Percentiles rank a stretch among this genome's conserved stretches.
phyloP scores from a whole-genome alignment of 92 coral and sea anemone species.

The Actinernus sp. region DNA sequence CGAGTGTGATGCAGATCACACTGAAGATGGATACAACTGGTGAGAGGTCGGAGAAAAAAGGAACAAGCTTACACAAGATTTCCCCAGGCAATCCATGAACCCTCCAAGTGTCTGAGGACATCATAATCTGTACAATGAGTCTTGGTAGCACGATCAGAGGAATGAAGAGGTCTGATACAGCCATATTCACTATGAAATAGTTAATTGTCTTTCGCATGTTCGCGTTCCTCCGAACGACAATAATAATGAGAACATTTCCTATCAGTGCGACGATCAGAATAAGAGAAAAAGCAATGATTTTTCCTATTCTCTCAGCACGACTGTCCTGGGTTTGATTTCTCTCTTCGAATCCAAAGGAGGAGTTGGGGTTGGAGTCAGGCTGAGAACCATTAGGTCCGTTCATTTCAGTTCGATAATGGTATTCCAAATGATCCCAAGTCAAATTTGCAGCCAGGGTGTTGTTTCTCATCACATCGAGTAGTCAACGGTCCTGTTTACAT shows the following conservation, averaged over 20 bases:
- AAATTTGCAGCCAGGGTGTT: too few relatives aligned
- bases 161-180: slow-evolving; percentile 17
- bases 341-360: too few relatives aligned
- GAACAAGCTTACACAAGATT: slow-evolving; percentile 17
- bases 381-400: too few relatives aligned
- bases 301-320: slow-evolving; percentile 4
- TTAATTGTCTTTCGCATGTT: slow-evolving; percentile 33
- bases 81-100: slow-evolving; percentile 4
- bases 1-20: slow-evolving; percentile 18
- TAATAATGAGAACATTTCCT: slow-evolving; percentile 20
- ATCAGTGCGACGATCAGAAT: slow-evolving; percentile 10
- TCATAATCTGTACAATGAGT: slow-evolving; percentile 2
- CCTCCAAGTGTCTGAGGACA: background rate
- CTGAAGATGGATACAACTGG: slow-evolving; percentile 16
- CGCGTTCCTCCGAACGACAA: slow-evolving; percentile 23
- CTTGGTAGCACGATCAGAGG: slow-evolving; percentile 22
- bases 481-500: too few relatives aligned
- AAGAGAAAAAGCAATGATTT: slow-evolving; percentile 13
- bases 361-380: too few relatives aligned
- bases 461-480: too few relatives aligned
- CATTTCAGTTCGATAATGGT: too few relatives aligned
- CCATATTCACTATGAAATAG: slow-evolving; percentile 39
- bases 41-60: slow-evolving; percentile 21
- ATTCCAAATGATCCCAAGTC: too few relatives aligned
- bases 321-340: background rate